Conservation (phyloP, 2,113 vertebrate species). For the Coregonus clupeaformis region DNA sequence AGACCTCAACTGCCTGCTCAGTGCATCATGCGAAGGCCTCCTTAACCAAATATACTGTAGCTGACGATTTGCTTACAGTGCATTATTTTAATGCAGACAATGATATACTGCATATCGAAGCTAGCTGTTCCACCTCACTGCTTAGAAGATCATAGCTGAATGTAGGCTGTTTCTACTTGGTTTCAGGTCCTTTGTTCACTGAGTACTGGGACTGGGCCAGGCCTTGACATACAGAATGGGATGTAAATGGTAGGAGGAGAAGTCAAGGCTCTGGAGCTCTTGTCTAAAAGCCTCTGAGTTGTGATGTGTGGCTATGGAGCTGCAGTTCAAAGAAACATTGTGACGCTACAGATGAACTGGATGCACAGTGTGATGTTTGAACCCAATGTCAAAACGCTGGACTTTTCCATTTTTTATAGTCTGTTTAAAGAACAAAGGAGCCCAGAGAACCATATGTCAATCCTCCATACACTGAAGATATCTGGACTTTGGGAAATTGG, state of each 20-base stretch:
- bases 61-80: constrained; percentile 31
- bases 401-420: not conserved
- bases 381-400: not conserved
- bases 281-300: not conserved
- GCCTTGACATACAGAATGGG: constrained; percentile 1
- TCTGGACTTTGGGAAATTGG: too few relatives aligned
- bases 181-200: not conserved
- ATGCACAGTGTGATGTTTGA: not conserved
- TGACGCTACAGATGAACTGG: not conserved
- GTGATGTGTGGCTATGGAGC: not conserved
- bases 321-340: not conserved
- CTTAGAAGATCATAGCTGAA: not conserved
- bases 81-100: not conserved
- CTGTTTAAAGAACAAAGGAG: too few relatives aligned
- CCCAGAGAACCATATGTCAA: not conserved
- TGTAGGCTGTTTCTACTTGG: not conserved
- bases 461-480: too few relatives aligned
- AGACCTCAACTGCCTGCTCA: too few relatives aligned
- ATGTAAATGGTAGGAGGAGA: not conserved
- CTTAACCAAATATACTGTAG: constrained; percentile 5
- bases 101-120: not conserved
- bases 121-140: not conserved
- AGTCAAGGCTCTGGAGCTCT: not conserved
- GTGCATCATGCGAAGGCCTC: not conserved
- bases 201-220: not conserved